Evolutionary conservation across 2,113 vertebrate genomes (phyloP), one percentile per base, ranked within the genome.

Genomic region (Sinocyclocheilus maitianheensis): DNA sequence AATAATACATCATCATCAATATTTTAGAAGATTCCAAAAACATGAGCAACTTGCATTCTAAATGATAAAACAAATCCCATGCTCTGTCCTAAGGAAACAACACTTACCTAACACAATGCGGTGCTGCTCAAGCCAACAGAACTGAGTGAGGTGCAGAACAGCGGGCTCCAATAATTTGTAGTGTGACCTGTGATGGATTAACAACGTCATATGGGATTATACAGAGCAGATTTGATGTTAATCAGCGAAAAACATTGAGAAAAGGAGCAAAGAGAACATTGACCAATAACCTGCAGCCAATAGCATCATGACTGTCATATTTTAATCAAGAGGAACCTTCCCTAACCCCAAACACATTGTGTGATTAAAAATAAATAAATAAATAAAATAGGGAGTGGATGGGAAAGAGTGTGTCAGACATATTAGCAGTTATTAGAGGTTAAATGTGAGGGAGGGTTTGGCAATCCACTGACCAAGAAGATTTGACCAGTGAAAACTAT

Each of bases 131-230:
- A 78, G 89, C 91, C 71, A 1, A 88, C 69, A 89, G 71, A 63
- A 75, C 46, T 88, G 90, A 76, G 93, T 91, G 91, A 89, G 85
- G 85, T 89, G 84, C 81, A 22, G 79, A 40, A 48, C 37, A 63
- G 85, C 86, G 26, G 69, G 79, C 78, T 87, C 85, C 83, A 93
- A 89, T 92, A 93, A 91, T 95, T 96, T 96, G 95, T 95, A 95
- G 91, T 71, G 90, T 91, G 91, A 93, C 94, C 91, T 53, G 94
- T 87, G 90, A 91, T 87, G 95, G 96, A 97, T 97, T 97, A 97
- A 91, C 89, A 80, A 87, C 93, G 95, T 97, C 97, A 97, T 96
- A 94, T 92, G 10, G 95, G 96, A 96, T 96, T 95, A 96, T 93
- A 93, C 91, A 94, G 63, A 71, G 84, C 92, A 90, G 92, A 90